These are phyloP conservation scores for Propsilocerus akamusi DNA, from an alignment of 1,140 invertebrate genomes.

Conservation along the genomic window DNA sequence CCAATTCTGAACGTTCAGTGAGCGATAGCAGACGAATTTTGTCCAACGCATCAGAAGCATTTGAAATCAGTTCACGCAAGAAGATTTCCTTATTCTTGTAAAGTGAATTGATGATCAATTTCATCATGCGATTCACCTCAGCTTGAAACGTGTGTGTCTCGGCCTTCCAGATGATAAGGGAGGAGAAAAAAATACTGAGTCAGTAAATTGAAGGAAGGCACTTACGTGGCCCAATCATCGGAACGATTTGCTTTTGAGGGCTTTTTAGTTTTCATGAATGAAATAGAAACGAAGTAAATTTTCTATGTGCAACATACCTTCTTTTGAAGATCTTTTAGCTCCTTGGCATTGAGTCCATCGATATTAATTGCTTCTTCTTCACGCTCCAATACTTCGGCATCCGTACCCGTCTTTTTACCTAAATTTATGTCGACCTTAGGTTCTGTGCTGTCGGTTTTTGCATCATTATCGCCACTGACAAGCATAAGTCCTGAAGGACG, in stretches of 20 bases:
- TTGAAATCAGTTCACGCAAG: constrained; percentile 91
- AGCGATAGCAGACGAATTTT: constrained; percentile 87
- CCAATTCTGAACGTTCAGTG: constrained; percentile 63
- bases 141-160: constrained; percentile 92
- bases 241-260: neutral
- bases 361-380: constrained; percentile 96
- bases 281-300: neutral
- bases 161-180: constrained; percentile 23
- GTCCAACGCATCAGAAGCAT: constrained; percentile 89
- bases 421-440: neutral
- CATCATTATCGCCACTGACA: neutral
- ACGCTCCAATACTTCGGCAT: constrained; percentile 58
- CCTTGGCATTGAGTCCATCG: constrained; percentile 86
- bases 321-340: constrained; percentile 80
- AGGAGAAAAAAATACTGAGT: neutral
- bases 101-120: constrained; percentile 95
- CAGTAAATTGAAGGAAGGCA: neutral
- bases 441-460: neutral
- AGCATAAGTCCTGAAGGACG: too few relatives aligned
- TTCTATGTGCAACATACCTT: constrained; percentile 24
- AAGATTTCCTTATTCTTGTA: constrained; percentile 99
- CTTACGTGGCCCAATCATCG: constrained; percentile 2
- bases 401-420: constrained; percentile 21
- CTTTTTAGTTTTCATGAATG: neutral
- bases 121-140: constrained; percentile 99